phyloP scores from a whole-genome alignment of 2,113 vertebrate species.

The Pleuronectes platessa region DNA sequence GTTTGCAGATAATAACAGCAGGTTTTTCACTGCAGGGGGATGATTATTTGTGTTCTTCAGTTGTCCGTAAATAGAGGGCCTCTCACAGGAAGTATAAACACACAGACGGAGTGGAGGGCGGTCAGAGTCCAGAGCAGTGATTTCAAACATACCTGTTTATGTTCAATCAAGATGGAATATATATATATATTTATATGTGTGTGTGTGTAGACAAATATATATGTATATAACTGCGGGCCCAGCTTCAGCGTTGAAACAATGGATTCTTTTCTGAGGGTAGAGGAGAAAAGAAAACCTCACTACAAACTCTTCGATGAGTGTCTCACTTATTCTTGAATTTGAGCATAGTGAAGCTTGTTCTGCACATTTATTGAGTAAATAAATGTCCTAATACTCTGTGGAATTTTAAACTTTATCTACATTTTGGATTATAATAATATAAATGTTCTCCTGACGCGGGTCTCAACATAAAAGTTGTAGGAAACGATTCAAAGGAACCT shows the following conservation, averaged over 20 bases:
- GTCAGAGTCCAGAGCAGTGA: conserved; percentile 88
- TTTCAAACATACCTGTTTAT: conserved; percentile 94
- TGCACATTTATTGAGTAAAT: conserved; percentile 5
- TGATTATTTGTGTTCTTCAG: conserved; percentile 98
- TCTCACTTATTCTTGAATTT: conserved; percentile 36
- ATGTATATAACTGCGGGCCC: background rate
- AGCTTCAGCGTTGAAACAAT: background rate
- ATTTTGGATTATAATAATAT: background rate
- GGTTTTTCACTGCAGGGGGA: conserved; percentile 90
- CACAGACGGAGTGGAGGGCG: conserved; percentile 88
- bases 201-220: background rate
- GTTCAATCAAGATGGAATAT: conserved; percentile 91
- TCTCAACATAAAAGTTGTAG: background rate
- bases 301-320: background rate
- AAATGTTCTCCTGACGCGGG: background rate
- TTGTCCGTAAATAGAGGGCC: conserved; percentile 96
- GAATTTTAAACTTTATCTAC: too few relatives aligned
- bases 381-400: background rate
- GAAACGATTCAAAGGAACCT: conserved; percentile 3
- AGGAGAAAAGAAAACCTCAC: background rate
- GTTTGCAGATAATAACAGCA: conserved; percentile 96
- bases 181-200: conserved; percentile 38
- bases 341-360: conserved; percentile 15
- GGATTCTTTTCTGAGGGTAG: background rate
- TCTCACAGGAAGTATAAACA: conserved; percentile 97